phyloP scores from a whole-genome alignment of 2,113 vertebrate genomes.

The Poeciliopsis retropinna region DNA sequence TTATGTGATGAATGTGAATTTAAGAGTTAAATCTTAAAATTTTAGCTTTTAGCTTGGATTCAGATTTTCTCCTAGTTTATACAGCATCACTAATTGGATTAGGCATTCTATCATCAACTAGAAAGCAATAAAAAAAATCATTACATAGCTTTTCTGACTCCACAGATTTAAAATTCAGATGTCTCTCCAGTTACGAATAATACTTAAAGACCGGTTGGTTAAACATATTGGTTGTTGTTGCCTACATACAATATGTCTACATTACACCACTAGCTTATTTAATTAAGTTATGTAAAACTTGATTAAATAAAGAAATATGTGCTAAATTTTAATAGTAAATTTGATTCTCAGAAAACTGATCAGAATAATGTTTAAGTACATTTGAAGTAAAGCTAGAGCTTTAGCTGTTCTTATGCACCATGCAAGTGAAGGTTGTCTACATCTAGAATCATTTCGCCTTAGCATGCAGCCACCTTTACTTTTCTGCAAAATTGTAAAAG shows the following conservation, averaged over 20 bases:
- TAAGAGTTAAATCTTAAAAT: neutral
- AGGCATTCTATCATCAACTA: slow-evolving; percentile 1
- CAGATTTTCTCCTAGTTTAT: neutral
- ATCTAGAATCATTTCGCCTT: too few relatives aligned
- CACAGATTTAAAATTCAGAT: slow-evolving; percentile 41
- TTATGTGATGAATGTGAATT: slow-evolving; percentile 12
- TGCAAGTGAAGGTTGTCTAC: neutral
- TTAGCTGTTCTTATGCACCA: neutral
- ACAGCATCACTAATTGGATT: neutral
- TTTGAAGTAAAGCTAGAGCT: neutral
- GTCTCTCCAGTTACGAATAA: slow-evolving; percentile 48
- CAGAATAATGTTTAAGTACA: neutral
- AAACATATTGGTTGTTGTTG: slow-evolving; percentile 35
- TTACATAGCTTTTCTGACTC: slow-evolving; percentile 30
- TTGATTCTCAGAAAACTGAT: neutral
- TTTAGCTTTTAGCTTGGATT: neutral
- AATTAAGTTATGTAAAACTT: slow-evolving; percentile 20
- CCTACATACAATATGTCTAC: slow-evolving; percentile 14
- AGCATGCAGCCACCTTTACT: neutral
- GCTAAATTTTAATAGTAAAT: slow-evolving; percentile 19
- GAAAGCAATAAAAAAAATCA: neutral
- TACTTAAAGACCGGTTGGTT: slow-evolving; percentile 52
- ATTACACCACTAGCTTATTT: slow-evolving; percentile 55
- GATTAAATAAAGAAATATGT: slow-evolving; percentile 8
- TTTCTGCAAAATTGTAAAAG: slow-evolving; percentile 20